These are phyloP conservation scores for Pseudopodoces humilis DNA, from an alignment of 2,113 vertebrate species.

Conservation along the genomic window DNA sequence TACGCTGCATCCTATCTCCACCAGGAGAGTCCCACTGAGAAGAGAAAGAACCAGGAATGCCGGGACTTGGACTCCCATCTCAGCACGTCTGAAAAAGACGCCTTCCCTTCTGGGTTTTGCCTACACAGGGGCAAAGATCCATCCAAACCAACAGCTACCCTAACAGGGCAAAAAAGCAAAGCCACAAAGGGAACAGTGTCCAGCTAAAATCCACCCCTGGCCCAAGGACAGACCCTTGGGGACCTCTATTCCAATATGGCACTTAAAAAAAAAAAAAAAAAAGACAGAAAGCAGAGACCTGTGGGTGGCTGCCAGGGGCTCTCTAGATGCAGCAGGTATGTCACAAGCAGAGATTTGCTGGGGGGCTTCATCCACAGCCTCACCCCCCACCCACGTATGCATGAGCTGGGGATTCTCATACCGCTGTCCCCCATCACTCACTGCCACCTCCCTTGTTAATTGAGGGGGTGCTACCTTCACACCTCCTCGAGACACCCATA, in stretches of 20 bases:
- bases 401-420: not conserved
- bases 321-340: not conserved
- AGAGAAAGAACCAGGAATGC: not conserved
- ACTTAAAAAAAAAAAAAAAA: not conserved
- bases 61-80: not conserved
- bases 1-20: not conserved
- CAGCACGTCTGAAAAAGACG: not conserved
- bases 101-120: not conserved
- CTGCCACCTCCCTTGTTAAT: not conserved
- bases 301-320: not conserved
- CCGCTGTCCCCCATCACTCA: not conserved
- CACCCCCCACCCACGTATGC: accelerated
- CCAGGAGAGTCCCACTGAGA: not conserved
- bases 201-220: not conserved
- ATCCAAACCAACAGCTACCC: not conserved
- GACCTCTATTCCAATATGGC: not conserved
- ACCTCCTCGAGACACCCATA: accelerated
- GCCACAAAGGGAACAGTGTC: not conserved
- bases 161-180: not conserved
- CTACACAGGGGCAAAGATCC: not conserved
- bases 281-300: not conserved
- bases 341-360: not conserved
- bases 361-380: not conserved
- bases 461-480: not conserved
- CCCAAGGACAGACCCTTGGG: not conserved